Evolutionary conservation across 2,888 invertebrate species (phyloP).

Genomic region (Troglohyphantes excavatus): DNA sequence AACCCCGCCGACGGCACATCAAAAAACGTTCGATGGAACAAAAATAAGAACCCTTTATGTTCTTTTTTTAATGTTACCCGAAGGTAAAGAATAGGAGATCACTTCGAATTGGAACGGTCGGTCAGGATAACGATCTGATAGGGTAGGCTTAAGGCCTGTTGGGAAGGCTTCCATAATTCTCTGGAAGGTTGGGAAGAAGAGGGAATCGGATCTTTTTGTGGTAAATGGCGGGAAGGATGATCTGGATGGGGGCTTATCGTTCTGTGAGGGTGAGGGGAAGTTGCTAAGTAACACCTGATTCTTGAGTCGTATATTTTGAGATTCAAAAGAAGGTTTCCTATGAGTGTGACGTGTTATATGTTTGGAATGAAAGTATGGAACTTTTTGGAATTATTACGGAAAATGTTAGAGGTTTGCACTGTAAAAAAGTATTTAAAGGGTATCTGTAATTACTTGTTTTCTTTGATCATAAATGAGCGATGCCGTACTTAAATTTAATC

Average conservation of each 20-base stretch:
- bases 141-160: background rate
- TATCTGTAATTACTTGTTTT: too few relatives aligned
- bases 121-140: background rate
- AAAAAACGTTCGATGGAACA: background rate
- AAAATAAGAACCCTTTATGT: background rate
- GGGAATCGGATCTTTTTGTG: background rate
- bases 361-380: too few relatives aligned
- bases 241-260: background rate
- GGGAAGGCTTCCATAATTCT: background rate
- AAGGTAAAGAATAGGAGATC: background rate
- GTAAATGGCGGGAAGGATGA: background rate
- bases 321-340: too few relatives aligned
- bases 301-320: too few relatives aligned
- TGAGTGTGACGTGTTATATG: too few relatives aligned
- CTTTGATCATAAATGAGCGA: too few relatives aligned
- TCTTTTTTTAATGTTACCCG: background rate
- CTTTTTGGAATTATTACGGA: too few relatives aligned
- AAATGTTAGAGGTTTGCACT: too few relatives aligned
- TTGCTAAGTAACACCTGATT: too few relatives aligned
- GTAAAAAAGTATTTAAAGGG: too few relatives aligned
- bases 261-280: background rate
- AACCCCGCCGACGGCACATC: background rate
- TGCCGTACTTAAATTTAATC: too few relatives aligned
- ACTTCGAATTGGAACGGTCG: background rate
- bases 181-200: background rate